These are phyloP conservation scores for Polymixis lichenea DNA, from an alignment of 2,888 invertebrate species.

Conservation along the genomic window DNA sequence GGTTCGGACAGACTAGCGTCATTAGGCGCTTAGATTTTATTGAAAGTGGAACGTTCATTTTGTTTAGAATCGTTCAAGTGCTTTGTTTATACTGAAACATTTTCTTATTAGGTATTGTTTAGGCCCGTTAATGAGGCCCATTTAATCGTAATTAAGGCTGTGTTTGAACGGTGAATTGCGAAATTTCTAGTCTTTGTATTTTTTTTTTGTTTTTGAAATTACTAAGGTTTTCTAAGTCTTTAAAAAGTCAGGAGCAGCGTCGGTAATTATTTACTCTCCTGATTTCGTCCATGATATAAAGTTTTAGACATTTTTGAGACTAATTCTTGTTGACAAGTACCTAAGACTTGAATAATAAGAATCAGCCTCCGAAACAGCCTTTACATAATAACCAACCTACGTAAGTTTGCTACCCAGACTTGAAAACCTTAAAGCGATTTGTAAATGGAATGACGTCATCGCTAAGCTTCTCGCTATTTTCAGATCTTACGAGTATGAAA, in stretches of 20 bases:
- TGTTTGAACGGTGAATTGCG: slow-evolving; percentile 41
- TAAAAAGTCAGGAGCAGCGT: not conserved
- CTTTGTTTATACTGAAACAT: slow-evolving; percentile 66
- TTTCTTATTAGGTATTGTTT: slow-evolving; percentile 64
- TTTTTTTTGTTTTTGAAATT: slow-evolving; percentile 33
- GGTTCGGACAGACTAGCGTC: slow-evolving; percentile 70
- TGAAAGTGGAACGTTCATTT: slow-evolving; percentile 69
- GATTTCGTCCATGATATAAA: not conserved
- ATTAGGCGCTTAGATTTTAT: slow-evolving; percentile 75
- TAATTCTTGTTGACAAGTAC: too few relatives aligned
- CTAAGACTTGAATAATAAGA: too few relatives aligned
- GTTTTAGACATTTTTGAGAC: not conserved
- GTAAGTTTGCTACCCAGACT: not conserved
- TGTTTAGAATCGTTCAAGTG: slow-evolving; percentile 64
- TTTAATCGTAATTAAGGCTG: slow-evolving; percentile 63
- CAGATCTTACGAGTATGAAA: slow-evolving; percentile 35
- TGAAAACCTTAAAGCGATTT: not conserved
- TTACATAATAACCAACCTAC: not conserved
- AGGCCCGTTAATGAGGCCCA: slow-evolving; percentile 56
- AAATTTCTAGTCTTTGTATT: slow-evolving; percentile 47
- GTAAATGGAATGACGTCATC: slow-evolving; percentile 28
- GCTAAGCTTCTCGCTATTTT: slow-evolving; percentile 40
- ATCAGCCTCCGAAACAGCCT: too few relatives aligned
- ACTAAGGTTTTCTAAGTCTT: not conserved
- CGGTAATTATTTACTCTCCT: not conserved